These are phyloP conservation scores for Sternarchorhynchus goeldii DNA, from an alignment of 2,797 vertebrate genomes.

Conservation along the genomic window DNA sequence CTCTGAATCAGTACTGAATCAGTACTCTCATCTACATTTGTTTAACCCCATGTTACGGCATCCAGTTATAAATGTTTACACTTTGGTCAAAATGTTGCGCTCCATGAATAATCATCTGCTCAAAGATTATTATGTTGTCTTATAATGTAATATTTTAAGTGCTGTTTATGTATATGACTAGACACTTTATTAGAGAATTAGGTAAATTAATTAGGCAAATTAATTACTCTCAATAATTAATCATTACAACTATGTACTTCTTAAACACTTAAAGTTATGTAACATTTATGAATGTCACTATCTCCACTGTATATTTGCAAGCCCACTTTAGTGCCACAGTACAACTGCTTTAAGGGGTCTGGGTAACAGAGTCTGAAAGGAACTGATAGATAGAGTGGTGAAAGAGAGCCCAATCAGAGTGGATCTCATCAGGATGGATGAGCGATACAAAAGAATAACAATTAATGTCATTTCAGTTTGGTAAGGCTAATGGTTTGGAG, in stretches of 20 bases:
- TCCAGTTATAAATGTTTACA: conserved; percentile 35
- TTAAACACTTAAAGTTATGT: background rate
- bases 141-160: conserved; percentile 14
- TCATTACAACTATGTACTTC: too few species aligned
- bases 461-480: background rate
- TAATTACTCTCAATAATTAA: too few species aligned
- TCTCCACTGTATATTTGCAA: too few species aligned
- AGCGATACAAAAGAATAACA: background rate
- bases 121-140: background rate
- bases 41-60: conserved; percentile 17
- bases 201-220: too few species aligned
- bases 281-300: background rate
- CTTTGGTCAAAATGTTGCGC: background rate
- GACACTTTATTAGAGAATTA: too few species aligned
- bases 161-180: background rate
- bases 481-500: background rate
- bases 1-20: background rate
- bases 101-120: conserved; percentile 17
- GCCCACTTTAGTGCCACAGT: background rate
- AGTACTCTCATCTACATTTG: conserved; percentile 27
- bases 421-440: background rate
- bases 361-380: background rate
- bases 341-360: background rate
- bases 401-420: background rate
- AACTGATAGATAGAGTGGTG: background rate